Base-by-base conservation (phyloP, 2,888 invertebrate genomes). In the Dynastes maya region DNA sequence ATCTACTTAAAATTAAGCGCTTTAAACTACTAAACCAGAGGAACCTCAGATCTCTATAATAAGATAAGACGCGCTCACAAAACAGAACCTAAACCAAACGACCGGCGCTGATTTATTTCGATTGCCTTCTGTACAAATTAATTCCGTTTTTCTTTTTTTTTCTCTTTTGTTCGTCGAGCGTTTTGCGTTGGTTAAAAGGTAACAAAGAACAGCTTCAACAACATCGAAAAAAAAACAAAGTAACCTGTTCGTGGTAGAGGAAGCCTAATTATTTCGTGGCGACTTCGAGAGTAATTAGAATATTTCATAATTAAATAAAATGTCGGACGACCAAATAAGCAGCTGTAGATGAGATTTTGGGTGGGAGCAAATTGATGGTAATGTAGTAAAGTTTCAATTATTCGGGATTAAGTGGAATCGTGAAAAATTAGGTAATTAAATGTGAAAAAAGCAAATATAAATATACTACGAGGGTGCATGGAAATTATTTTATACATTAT, bases 71-170 rank as follows among this genome's bases (percentile, higher is more conserved):
- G 32, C 9, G n/a, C 55, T 22, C 55, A n/a, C 22, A 55, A n/a
- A 22, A 55, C n/a, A 55, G 37, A 40, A 65, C 16, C 65, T 2
- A 45, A 45, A 45, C 45, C 45, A 45, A 40, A 16, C 65, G 79
- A 79, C 78, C 65, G 72, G 79, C 77, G 78, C 80, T 78, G 78
- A 76, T 78, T 78, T 78, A 78, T 78, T 78, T 58, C 78, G 64
- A 74, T 68, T 29, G 55, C 70, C 53, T 51, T 61, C 55, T 75
- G 37, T 76, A 78, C 78, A 78, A 78, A 78, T 78, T 78, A 78
- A 78, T 78, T 76, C 74, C 68, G 74, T 53, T 65, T 65, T 40
- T 65, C 65, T n/a, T 22, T 5, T 5, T 37, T 37, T 5, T 37
- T 37, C 32, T 37, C 32, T 16, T 65, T 16, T 4, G 16, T 13